Percentiles rank a stretch among this genome's conserved stretches.
Evolutionary conservation across 2,113 vertebrate species (phyloP).

Genomic region (Benitochromis conjunctus): DNA sequence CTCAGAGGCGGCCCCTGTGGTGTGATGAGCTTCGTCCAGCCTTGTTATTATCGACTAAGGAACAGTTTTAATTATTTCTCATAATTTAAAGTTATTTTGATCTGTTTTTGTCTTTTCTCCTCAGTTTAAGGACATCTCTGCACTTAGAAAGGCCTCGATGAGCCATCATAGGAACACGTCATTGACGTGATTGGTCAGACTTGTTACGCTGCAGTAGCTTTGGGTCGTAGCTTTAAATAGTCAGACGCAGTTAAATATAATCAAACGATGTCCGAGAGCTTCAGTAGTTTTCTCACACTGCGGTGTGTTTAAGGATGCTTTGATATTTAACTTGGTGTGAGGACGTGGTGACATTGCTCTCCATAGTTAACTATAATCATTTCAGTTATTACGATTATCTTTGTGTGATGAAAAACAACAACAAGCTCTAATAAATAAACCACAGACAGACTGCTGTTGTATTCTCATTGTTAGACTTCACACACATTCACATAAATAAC

Average conservation of each 20-base stretch:
- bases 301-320: neutral
- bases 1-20: accelerated
- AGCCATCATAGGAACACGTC: accelerated
- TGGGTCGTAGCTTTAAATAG: neutral
- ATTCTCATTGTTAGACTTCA: neutral
- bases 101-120: neutral
- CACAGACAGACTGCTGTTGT: accelerated
- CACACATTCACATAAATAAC: neutral
- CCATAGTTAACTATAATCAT: neutral
- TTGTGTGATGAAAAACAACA: neutral
- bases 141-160: neutral
- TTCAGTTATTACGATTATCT: neutral
- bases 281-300: accelerated
- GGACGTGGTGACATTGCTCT: neutral
- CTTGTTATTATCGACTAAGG: accelerated
- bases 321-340: neutral
- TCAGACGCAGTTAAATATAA: accelerated
- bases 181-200: neutral
- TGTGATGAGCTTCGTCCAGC: neutral
- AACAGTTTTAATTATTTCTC: neutral
- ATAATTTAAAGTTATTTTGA: neutral
- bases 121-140: neutral
- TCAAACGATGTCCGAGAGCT: neutral
- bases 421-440: neutral
- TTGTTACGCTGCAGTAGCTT: neutral